phyloP scores from a whole-genome alignment of 2,888 invertebrate species.

The Conistra vaccinii region DNA sequence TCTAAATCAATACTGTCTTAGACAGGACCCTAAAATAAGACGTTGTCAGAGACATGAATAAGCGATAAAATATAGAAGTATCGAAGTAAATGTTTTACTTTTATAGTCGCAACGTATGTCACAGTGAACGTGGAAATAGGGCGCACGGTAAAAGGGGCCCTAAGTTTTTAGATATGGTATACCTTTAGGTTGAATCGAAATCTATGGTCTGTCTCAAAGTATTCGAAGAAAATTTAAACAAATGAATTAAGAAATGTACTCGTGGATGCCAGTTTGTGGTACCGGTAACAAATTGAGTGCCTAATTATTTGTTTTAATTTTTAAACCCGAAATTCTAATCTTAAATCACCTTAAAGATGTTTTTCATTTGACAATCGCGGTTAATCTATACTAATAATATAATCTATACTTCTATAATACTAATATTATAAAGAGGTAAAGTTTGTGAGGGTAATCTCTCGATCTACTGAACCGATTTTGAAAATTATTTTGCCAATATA shows the following conservation, averaged over 20 bases:
- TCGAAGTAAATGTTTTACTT: conserved; percentile 31
- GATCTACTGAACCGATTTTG: too few relatives aligned
- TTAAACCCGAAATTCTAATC: background rate
- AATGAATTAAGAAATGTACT: background rate
- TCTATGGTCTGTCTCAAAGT: background rate
- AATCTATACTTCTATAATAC: too few relatives aligned
- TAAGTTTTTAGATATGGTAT: background rate
- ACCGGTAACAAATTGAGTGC: too few relatives aligned
- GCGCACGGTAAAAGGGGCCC: background rate
- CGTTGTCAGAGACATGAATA: conserved; percentile 14
- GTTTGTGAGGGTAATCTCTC: too few relatives aligned
- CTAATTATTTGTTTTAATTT: background rate
- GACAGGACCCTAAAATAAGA: conserved; percentile 16
- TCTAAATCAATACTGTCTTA: background rate
- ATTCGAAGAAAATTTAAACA: background rate
- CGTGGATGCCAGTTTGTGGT: background rate
- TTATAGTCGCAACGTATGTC: conserved; percentile 18
- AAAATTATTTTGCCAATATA: too few relatives aligned
- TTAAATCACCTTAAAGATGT: background rate
- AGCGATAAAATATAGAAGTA: conserved; percentile 39
- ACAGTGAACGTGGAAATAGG: background rate
- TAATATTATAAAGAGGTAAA: too few relatives aligned
- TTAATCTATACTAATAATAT: too few relatives aligned
- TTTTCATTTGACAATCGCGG: too few relatives aligned
- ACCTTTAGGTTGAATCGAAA: background rate